phyloP scores from a whole-genome alignment of 2,797 vertebrate genomes.

The Podarcis lilfordi region DNA sequence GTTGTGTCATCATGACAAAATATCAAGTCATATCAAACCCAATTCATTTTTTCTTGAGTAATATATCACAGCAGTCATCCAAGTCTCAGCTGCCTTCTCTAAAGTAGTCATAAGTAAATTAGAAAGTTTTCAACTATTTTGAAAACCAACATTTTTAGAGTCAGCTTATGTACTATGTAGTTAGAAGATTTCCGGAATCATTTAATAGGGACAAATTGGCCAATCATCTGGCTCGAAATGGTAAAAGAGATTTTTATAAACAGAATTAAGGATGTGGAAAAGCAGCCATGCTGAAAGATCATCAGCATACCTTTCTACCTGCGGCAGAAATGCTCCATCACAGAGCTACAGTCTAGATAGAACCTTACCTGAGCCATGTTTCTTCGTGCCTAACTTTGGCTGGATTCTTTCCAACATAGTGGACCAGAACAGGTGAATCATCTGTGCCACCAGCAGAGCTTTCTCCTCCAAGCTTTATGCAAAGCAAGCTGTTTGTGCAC shows the following conservation, averaged over 20 bases:
- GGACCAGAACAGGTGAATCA: background rate
- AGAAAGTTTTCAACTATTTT: background rate
- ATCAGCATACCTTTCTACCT: background rate
- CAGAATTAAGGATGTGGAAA: background rate
- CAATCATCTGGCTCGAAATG: background rate
- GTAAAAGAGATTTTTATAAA: background rate
- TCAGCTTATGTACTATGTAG: background rate
- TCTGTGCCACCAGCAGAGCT: too few species aligned
- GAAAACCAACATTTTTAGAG: background rate
- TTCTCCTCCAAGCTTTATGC: background rate
- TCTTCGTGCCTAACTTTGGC: background rate
- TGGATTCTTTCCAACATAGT: background rate
- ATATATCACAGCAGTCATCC: too few species aligned
- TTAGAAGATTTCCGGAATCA: background rate
- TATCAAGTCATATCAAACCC: background rate
- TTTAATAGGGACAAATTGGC: background rate
- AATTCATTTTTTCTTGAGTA: background rate
- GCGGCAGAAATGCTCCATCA: too few species aligned
- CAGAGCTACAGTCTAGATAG: too few species aligned
- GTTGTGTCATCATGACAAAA: background rate
- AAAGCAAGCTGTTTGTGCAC: background rate
- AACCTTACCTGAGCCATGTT: background rate
- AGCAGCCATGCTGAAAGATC: background rate
- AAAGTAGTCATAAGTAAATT: background rate
- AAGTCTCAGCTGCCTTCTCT: background rate